Percentiles rank a stretch among this genome's conserved stretches.
Conservation (phyloP, 2,797 vertebrate species). For the Allobates femoralis region DNA sequence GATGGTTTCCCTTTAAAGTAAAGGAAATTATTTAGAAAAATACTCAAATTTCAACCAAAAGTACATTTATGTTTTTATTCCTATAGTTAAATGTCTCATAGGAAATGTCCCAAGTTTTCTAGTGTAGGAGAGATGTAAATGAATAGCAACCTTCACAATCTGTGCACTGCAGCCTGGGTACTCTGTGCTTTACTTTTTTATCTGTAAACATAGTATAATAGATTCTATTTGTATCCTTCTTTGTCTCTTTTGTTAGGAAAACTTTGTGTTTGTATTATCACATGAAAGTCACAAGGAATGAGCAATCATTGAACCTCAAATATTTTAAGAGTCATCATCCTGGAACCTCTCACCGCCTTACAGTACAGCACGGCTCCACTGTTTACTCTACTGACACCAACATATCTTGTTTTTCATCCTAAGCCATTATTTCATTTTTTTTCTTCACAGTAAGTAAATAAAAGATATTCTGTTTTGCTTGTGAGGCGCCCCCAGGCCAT, state of each 20-base stretch:
- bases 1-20: no score
- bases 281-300: slow-evolving; percentile 31
- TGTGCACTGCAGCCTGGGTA: background rate
- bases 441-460: background rate
- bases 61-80: background rate
- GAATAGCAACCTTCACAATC: background rate
- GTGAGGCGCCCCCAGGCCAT: no score
- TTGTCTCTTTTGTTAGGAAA: background rate
- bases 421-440: background rate
- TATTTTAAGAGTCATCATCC: slow-evolving; percentile 41
- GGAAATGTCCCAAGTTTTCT: background rate
- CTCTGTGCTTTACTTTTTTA: background rate
- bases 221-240: background rate
- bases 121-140: background rate
- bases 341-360: background rate
- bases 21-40: no score
- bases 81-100: background rate
- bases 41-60: background rate
- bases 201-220: background rate
- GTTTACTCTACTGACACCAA: background rate
- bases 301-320: slow-evolving; percentile 43
- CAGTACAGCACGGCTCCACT: background rate
- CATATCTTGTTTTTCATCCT: slow-evolving; percentile 6
- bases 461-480: background rate
- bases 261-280: slow-evolving; percentile 5